Percentiles rank a stretch among this genome's conserved stretches.
These are phyloP conservation scores for Mellivora capensis DNA, from an alignment of 2,113 vertebrate genomes.

Conservation along the genomic window DNA sequence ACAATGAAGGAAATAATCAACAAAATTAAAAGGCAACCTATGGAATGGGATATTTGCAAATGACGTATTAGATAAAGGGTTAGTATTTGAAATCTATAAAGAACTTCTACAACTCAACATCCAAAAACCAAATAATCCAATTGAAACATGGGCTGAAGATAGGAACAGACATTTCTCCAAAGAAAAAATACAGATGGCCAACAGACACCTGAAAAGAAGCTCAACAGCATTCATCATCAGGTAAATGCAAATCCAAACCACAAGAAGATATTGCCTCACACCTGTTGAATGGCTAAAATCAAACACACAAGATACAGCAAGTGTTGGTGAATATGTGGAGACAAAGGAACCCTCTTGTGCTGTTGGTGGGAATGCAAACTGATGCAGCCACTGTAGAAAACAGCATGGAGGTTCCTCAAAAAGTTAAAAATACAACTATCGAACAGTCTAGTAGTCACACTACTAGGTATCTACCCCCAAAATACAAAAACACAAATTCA, in stretches of 20 bases:
- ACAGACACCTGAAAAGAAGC: neutral
- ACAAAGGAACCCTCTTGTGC: neutral
- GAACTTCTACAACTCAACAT: neutral
- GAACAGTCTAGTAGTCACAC: neutral
- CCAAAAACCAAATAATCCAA: neutral
- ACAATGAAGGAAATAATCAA: neutral
- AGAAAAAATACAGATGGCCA: neutral
- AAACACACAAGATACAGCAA: neutral
- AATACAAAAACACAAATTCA: neutral
- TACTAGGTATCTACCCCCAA: neutral
- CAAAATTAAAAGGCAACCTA: neutral
- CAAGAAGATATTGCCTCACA: neutral
- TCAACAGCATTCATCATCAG: neutral
- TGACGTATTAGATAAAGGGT: neutral
- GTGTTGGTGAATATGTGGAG: neutral
- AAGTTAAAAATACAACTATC: neutral
- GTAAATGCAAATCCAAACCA: neutral
- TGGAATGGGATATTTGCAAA: neutral
- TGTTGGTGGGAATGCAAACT: neutral
- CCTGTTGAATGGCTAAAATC: neutral
- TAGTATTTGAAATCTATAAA: neutral
- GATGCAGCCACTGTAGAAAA: neutral
- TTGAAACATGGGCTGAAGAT: neutral
- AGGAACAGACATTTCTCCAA: neutral
- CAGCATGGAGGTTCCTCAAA: too few species aligned